Base-by-base conservation (phyloP, 1,140 invertebrate species). In the Drosophila gunungcola region DNA sequence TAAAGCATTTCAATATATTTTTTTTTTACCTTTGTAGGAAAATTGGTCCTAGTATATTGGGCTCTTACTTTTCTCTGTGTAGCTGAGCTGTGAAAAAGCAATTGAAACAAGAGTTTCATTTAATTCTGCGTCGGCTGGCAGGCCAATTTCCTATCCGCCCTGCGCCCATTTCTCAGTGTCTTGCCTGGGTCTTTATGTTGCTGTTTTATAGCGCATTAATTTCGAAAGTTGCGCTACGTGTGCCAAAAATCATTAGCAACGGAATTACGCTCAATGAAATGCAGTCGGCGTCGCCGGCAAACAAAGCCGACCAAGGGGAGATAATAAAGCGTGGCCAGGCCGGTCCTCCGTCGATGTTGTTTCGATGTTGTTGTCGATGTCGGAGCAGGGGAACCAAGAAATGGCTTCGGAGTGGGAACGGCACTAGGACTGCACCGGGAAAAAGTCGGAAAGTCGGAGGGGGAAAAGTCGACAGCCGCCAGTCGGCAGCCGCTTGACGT, bases 191-290 rank as follows among this genome's bases (percentile, higher is more conserved):
- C 70, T 61, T 73, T 60, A 32, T 79, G 76, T 69, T 64, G 74
- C 70, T 72, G 82, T 73, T 88, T 86, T 86, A 86, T 86, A 86
- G 83, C 84, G 80, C 84, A 88, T 88, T 88, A 84, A 88, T 89
- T 89, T 84, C 84, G 79, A 82, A 88, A 88, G 83, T 89, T 85
- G 72, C 82, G 72, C 78, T 90, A 90, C 86, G 80, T 91, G 88
- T 91, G 88, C 88, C 88, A 91, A 91, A 91, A 91, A 91, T 91
- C 88, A 91, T 91, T 91, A 91, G 88, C 88, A 88, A 88, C 88
- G 73, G 88, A 88, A 91, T 91, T 91, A 91, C 88, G 88, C 88
- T 84, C 88, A 91, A 88, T 91, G 88, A 91, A 91, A 91, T 91
- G 80, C 84, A 89, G 85, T 84, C 77, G 61, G 67, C 84, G 75